These are phyloP conservation scores for Leptinotarsa juncta DNA, from an alignment of 2,888 invertebrate genomes.

Conservation along the genomic window DNA sequence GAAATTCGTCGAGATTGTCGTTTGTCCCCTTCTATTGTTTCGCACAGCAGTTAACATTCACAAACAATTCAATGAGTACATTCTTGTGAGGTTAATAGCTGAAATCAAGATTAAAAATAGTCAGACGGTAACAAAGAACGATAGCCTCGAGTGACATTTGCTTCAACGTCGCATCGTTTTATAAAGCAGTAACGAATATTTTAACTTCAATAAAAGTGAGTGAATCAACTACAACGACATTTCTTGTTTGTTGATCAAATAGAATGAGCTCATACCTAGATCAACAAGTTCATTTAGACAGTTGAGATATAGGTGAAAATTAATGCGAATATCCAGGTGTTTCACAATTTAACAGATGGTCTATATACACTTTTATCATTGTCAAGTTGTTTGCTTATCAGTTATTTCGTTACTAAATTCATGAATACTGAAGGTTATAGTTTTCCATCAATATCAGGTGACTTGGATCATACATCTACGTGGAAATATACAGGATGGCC, in stretches of 20 bases:
- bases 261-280: constrained; percentile 13
- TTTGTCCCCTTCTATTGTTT: background rate
- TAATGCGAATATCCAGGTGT: background rate
- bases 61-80: constrained; percentile 20
- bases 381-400: background rate
- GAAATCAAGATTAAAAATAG: constrained; percentile 38
- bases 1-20: background rate
- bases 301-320: background rate
- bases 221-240: background rate
- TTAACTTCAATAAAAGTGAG: constrained; percentile 11
- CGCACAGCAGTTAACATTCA: background rate
- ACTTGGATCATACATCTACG: too few species aligned
- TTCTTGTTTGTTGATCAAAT: constrained; percentile 11
- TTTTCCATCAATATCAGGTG: too few species aligned
- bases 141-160: constrained; percentile 41
- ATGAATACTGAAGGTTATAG: too few species aligned
- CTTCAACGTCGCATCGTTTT: constrained; percentile 11
- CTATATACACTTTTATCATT: background rate
- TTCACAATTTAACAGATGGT: background rate
- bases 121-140: constrained; percentile 35
- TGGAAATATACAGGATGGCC: too few species aligned
- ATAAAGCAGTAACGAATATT: constrained; percentile 9
- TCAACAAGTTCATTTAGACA: constrained; percentile 1
- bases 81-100: constrained; percentile 29
- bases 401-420: too few species aligned